Conservation (phyloP, 2,797 vertebrate species). For the Merluccius polli region DNA sequence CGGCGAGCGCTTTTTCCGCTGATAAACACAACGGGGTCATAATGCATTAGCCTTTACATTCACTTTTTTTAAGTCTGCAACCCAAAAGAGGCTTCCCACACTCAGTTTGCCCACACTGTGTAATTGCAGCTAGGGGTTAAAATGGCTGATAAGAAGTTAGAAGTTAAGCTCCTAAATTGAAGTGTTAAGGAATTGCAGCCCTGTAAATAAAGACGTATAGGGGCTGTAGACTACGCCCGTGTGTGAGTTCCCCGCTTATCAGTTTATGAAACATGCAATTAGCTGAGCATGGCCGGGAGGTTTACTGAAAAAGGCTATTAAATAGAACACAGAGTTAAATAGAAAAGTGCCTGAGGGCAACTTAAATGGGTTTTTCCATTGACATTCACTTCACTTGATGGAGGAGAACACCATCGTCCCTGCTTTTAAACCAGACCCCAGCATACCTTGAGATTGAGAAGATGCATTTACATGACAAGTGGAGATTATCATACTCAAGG, state of each 20-base stretch:
- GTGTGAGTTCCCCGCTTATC: conserved; percentile 57
- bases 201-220: conserved; percentile 54
- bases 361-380: conserved; percentile 64
- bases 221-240: conserved; percentile 49
- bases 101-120: conserved; percentile 23
- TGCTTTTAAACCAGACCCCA: conserved; percentile 34
- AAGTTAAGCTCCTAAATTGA: conserved; percentile 44
- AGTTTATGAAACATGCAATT: conserved; percentile 69
- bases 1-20: no score
- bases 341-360: conserved; percentile 58
- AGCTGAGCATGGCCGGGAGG: conserved; percentile 57
- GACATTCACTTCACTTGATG: conserved; percentile 59
- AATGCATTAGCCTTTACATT: neutral
- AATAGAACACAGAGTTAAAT: conserved; percentile 60
- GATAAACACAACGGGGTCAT: neutral
- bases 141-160: conserved; percentile 53
- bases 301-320: conserved; percentile 66
- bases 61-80: neutral
- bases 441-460: conserved; percentile 41
- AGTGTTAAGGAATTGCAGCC: conserved; percentile 40
- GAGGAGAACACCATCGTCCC: conserved; percentile 35
- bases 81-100: conserved; percentile 25
- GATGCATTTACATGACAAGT: conserved; percentile 31
- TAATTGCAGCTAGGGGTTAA: conserved; percentile 47
- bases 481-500: conserved; percentile 27